Evolutionary conservation across 2,888 invertebrate species (phyloP), one percentile per base, ranked within the genome.

Genomic region (Cerceris ruficornis): DNA sequence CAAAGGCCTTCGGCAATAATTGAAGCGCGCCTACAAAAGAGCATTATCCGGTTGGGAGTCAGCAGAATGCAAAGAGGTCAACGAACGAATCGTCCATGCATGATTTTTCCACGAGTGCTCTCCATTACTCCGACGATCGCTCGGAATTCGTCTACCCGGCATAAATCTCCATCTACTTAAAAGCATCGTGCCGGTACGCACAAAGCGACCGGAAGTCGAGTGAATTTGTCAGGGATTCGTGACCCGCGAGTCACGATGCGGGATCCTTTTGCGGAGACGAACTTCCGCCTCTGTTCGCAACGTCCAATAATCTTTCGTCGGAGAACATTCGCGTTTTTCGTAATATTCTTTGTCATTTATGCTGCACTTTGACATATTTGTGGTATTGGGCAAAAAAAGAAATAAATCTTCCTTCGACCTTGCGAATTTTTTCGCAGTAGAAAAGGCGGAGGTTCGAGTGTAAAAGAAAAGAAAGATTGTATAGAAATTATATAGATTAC

Each of bases 71-170:
- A 55, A 72, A 62, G 62, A 58, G 80, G 75, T 80, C 83, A 79
- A 75, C 73, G 81, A 76, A 71, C 76, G 65, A 76, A 70, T 75
- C 74, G 62, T 60, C 55, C 75, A 76, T 75, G 81, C 83, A 76
- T 78, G 85, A 85, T 85, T 85, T 76, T 77, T 73, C 76, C 73
- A 60, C 58, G 75, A 82, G 85, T 69, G 69, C 74, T 80, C 77
- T 83, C 75, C 66, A 75, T 69, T 69, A 68, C 55, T 14, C 11
- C 70, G 67, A 66, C 61, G 74, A 81, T 77, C 81, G 75, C 80
- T 67, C 46, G 73, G 69, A 66, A 75, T 81, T 66, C 83, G 79
- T 82, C 79, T 71, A 79, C 79, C 77, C 43, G 61, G 83, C 77
- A 85, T 82, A 86, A 86, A 86, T 84, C 75, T 75, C 69, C 76